phyloP scores from a whole-genome alignment of 2,113 vertebrate species.

The Clarias magur region DNA sequence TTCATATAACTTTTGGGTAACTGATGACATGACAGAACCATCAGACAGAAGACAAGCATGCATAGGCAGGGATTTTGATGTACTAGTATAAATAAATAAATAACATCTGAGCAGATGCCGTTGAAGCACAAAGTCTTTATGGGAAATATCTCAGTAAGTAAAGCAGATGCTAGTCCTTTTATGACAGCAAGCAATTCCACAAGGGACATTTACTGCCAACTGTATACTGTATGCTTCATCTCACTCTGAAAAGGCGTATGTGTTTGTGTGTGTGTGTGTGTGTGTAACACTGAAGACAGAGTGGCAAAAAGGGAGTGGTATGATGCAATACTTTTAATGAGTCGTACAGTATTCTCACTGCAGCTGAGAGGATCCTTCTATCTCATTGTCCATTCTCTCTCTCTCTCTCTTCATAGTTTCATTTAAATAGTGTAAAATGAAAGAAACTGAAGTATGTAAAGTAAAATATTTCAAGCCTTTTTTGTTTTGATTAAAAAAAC shows the following conservation, averaged over 20 bases:
- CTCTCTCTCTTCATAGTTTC: neutral
- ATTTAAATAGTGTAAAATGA: neutral
- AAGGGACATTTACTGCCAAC: conserved; percentile 6
- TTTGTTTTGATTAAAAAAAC: too few species aligned
- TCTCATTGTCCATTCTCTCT: conserved; percentile 7
- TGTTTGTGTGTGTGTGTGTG: conserved; percentile 33
- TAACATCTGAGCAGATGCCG: neutral
- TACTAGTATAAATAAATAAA: neutral
- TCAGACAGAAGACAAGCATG: neutral
- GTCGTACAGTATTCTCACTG: neutral
- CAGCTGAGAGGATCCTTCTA: neutral
- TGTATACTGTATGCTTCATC: neutral
- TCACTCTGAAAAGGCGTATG: neutral
- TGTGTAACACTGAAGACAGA: neutral
- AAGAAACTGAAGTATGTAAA: too few species aligned
- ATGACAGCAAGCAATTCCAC: neutral
- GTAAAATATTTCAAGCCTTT: too few species aligned
- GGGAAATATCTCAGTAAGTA: conserved; percentile 5
- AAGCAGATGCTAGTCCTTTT: neutral
- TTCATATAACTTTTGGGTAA: neutral
- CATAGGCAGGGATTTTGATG: neutral
- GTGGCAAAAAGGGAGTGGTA: neutral
- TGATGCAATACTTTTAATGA: conserved; percentile 41
- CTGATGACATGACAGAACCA: neutral
- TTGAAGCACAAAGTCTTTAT: conserved; percentile 7